phyloP scores from a whole-genome alignment of 2,888 invertebrate genomes.

The Craniophora ligustri region DNA sequence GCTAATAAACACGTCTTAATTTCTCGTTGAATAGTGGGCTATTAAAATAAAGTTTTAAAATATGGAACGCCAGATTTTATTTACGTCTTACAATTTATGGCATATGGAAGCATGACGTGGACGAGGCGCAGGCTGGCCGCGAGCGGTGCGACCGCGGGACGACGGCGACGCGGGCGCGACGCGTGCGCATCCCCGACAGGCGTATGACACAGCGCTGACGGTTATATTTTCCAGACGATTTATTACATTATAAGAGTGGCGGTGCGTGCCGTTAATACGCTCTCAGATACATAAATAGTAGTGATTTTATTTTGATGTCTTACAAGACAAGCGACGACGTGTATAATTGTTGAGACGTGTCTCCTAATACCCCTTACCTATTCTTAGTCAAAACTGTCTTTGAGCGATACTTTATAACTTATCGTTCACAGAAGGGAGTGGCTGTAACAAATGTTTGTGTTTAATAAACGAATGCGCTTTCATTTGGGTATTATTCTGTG shows the following conservation, averaged over 20 bases:
- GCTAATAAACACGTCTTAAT: slow-evolving; percentile 87
- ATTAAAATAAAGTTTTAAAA: slow-evolving; percentile 87
- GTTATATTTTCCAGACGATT: slow-evolving; percentile 89
- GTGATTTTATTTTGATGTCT: slow-evolving; percentile 87
- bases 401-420: slow-evolving; percentile 66
- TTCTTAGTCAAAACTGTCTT: slow-evolving; percentile 77
- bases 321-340: slow-evolving; percentile 86
- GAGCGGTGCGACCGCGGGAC: slow-evolving; percentile 41
- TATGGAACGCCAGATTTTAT: slow-evolving; percentile 86
- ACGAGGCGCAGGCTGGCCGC: slow-evolving; percentile 51
- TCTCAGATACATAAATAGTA: slow-evolving; percentile 86
- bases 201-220: slow-evolving; percentile 85
- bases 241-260: slow-evolving; percentile 86
- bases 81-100: slow-evolving; percentile 84
- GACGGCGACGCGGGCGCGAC: slow-evolving; percentile 36
- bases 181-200: slow-evolving; percentile 68
- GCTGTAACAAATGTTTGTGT: slow-evolving; percentile 54
- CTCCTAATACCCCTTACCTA: slow-evolving; percentile 75
- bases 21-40: slow-evolving; percentile 85
- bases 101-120: slow-evolving; percentile 72
- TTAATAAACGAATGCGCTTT: slow-evolving; percentile 50
- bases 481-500: slow-evolving; percentile 38
- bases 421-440: slow-evolving; percentile 56
- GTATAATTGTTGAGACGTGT: slow-evolving; percentile 82
- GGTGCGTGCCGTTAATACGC: slow-evolving; percentile 82